Conservation (phyloP, 2,888 invertebrate genomes). For the Tenthredo livida region DNA sequence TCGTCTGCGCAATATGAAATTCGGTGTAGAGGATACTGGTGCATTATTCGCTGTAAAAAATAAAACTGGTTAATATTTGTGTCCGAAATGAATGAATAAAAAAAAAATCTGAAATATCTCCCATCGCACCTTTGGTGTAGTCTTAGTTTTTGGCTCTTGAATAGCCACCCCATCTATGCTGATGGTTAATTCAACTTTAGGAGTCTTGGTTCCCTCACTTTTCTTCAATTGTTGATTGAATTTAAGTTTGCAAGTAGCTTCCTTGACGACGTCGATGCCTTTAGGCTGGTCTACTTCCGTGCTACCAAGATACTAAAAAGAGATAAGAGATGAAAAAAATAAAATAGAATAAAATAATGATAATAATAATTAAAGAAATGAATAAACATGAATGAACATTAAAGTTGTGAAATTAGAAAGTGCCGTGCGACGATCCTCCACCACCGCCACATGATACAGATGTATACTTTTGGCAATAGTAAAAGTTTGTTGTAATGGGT, state of each 20-base stretch:
- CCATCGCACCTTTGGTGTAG: conserved; percentile 74
- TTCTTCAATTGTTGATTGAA: conserved; percentile 96
- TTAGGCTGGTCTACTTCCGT: conserved; percentile 97
- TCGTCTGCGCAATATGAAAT: conserved; percentile 99
- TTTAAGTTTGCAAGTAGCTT: conserved; percentile 97
- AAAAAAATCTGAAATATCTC: not conserved
- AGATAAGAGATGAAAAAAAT: not conserved
- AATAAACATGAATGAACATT: conserved; percentile 19
- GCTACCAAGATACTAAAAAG: conserved; percentile 91
- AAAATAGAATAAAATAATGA: not conserved
- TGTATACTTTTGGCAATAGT: conserved; percentile 18
- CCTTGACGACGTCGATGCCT: conserved; percentile 98
- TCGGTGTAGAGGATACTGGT: conserved; percentile 97
- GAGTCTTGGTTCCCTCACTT: conserved; percentile 94
- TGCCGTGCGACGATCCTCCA: not conserved
- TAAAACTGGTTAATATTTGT: not conserved
- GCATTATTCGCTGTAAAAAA: conserved; percentile 84
- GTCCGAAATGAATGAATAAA: not conserved
- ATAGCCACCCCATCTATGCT: conserved; percentile 98
- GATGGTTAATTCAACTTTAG: conserved; percentile 96
- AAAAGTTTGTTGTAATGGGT: conserved; percentile 12
- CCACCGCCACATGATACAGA: not conserved
- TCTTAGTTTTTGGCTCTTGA: conserved; percentile 82
- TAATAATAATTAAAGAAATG: conserved; percentile 2
- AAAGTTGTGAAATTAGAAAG: conserved; percentile 30